Base-by-base conservation (phyloP, 2,113 vertebrate genomes). In the Rhagologus leucostigma region DNA sequence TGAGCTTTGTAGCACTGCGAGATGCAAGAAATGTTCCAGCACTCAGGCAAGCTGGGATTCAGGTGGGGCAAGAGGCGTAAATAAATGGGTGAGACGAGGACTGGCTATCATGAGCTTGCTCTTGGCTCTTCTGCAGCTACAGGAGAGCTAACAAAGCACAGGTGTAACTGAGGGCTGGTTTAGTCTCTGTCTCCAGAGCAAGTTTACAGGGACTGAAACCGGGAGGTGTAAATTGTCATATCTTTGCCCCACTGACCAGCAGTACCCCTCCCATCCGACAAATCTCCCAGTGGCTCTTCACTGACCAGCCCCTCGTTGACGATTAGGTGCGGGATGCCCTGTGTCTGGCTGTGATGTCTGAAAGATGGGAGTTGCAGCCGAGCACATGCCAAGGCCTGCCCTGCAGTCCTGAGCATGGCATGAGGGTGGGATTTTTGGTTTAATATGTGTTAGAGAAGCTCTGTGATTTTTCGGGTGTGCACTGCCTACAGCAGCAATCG, bases 251-350 rank as follows among this genome's bases (percentile, higher is more conserved):
- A 0, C n/a, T 75, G 49, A 17, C 49, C 35, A 65, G 15, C 37
- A n/a, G 44, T 1, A 27, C 29, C 1, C 0, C 49, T 88, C 26
- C 23, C 29, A 10, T 14, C 56, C 22, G 44, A 37, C 12, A 37
- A 20, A 30, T 26, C 11, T 64, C 49, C 17, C 68, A 41, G 37
- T 9, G 49, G 6, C 1, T 3, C 14, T 42, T 10, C 18, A 7
- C 21, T 19, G 3, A 0, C 52, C 26, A 11, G n/a, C 13, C 42
- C 29, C 5, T 3, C 0, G 0, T 0, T 17, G 39, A 2, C 15
- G 39, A 10, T 13, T 11, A 33, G 17, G 20, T 46, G 12, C 39
- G n/a, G 73, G 49, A 21, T 42, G 32, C 7, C n/a, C 33, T 5
- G 3, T 6, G 29, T 5, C 65, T 16, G 46, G 50, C 22, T 49